phyloP scores from a whole-genome alignment of 2,888 invertebrate species.

The Saturnia pavonia region DNA sequence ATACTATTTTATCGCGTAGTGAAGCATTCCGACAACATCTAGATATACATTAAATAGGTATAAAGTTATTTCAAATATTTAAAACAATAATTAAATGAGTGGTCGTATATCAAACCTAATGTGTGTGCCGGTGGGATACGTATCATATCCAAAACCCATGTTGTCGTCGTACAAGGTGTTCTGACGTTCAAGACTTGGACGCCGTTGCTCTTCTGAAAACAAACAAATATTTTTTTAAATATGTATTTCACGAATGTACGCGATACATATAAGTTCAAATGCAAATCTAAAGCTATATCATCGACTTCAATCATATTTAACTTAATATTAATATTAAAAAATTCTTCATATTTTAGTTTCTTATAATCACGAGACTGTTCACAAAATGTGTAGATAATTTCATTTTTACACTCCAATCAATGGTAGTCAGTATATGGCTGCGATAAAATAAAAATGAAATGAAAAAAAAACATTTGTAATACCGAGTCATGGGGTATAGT shows the following conservation, averaged over 20 bases:
- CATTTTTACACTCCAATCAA: no score
- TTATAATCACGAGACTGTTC: background rate
- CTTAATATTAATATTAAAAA: background rate
- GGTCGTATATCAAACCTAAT: slow-evolving; percentile 56
- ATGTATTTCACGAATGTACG: background rate
- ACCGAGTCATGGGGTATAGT: background rate
- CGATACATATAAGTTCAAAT: background rate
- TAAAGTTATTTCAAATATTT: no score
- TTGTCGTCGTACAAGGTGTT: slow-evolving; percentile 89
- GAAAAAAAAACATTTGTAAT: background rate
- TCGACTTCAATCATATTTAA: background rate
- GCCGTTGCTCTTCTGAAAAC: slow-evolving; percentile 76
- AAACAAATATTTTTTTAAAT: background rate
- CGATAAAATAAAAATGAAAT: no score
- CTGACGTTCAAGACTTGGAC: slow-evolving; percentile 91
- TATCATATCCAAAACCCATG: slow-evolving; percentile 80
- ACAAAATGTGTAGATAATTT: no score
- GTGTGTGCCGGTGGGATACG: slow-evolving; percentile 62
- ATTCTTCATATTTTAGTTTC: no score
- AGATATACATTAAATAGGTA: no score
- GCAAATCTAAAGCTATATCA: background rate
- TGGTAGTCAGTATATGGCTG: no score
- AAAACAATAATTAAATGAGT: background rate
- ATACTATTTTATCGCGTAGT: no score
- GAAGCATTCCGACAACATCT: no score